Conservation (phyloP, 1,140 invertebrate genomes). For the Babylonia areolata region DNA sequence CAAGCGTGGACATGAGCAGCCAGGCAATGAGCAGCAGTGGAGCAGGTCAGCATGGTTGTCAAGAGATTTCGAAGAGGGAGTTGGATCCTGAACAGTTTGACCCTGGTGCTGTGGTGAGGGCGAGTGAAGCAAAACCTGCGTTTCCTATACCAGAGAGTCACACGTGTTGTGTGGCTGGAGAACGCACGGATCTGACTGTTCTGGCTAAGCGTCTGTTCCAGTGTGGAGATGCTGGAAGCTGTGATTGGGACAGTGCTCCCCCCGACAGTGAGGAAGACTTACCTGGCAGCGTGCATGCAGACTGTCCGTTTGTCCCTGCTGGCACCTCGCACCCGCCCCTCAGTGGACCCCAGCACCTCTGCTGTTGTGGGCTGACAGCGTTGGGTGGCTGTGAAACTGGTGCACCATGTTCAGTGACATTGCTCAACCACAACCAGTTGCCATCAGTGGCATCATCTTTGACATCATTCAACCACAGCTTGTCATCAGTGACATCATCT, state of each 20-base stretch:
- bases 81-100: not conserved
- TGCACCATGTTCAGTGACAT: no score
- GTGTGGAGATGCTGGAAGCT: not conserved
- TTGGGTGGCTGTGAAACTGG: no score
- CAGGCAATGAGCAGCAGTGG: no score
- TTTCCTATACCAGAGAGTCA: not conserved
- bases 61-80: no score
- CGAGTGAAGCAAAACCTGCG: not conserved
- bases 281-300: not conserved
- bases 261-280: not conserved
- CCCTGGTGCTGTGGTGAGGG: not conserved
- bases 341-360: no score
- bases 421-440: no score
- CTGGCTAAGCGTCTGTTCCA: not conserved
- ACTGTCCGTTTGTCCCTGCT: not conserved
- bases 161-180: not conserved
- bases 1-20: no score
- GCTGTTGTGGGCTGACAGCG: no score
- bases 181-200: not conserved
- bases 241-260: not conserved
- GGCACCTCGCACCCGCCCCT: not conserved
- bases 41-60: no score
- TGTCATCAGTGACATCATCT: no score
- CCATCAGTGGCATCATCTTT: no score
- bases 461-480: no score